phyloP scores from a whole-genome alignment of 2,888 invertebrate genomes.

The Drosophila maculinotata region DNA sequence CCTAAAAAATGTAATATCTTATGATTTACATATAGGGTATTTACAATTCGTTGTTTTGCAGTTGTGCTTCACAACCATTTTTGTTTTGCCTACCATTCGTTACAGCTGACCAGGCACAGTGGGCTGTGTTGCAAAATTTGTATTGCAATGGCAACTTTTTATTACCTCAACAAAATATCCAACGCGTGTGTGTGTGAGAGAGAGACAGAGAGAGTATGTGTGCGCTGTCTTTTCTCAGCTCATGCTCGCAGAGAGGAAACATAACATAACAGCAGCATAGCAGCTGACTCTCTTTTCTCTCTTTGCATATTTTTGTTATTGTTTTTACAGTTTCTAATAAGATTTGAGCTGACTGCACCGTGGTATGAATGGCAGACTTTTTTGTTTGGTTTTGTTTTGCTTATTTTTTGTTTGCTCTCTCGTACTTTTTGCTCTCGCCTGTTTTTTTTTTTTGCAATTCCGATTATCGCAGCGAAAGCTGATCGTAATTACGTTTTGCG shows the following conservation, averaged over 20 bases:
- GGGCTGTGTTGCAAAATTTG: conserved; percentile 16
- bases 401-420: conserved; percentile 3
- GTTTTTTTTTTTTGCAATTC: conserved; percentile 37
- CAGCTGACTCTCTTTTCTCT: too few relatives aligned
- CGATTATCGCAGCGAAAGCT: conserved; percentile 52
- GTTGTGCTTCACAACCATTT: not conserved
- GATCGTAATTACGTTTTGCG: conserved; percentile 61
- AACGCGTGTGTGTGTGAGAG: not conserved
- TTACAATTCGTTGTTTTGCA: not conserved
- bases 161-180: conserved; percentile 30
- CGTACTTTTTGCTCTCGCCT: conserved; percentile 17
- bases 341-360: not conserved
- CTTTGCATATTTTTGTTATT: not conserved
- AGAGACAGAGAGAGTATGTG: not conserved
- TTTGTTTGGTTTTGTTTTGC: too few relatives aligned
- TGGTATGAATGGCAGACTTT: not conserved
- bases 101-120: conserved; percentile 52
- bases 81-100: conserved; percentile 37
- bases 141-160: conserved; percentile 27
- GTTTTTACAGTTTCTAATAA: not conserved
- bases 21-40: too few relatives aligned
- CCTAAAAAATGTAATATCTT: too few relatives aligned
- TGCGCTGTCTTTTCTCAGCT: not conserved
- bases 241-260: not conserved
- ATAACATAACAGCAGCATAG: too few relatives aligned